Evolutionary conservation across 2,113 vertebrate genomes (phyloP).

Genomic region (Bambusicola thoracicus): DNA sequence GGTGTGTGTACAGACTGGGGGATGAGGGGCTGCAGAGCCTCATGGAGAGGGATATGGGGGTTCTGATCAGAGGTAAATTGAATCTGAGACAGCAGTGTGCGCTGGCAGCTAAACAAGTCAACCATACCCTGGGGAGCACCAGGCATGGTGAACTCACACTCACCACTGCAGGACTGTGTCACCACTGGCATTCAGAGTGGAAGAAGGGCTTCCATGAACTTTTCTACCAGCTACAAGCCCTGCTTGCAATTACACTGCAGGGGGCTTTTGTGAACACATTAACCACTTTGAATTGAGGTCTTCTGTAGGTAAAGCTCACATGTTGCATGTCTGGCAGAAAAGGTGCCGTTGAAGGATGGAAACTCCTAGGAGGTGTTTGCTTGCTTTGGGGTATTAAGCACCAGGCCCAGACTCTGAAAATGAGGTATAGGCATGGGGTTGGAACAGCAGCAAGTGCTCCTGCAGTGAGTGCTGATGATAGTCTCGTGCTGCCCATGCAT

Average conservation of each 20-base stretch:
- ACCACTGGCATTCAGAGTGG: background rate
- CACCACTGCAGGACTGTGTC: background rate
- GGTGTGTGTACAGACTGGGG: too few relatives aligned
- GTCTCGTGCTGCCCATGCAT: fast-evolving
- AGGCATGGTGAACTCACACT: background rate
- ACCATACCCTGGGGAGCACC: background rate
- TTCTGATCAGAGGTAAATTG: background rate
- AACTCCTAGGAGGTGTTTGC: background rate
- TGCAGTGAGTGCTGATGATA: too few relatives aligned
- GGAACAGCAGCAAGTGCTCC: background rate
- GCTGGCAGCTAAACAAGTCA: background rate
- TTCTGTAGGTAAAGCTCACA: background rate
- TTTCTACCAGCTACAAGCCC: background rate
- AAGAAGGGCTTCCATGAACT: background rate
- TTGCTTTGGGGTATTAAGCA: background rate
- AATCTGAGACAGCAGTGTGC: background rate
- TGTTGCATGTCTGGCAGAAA: background rate
- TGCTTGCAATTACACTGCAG: background rate
- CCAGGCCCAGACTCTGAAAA: background rate
- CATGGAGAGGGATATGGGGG: too few relatives aligned
- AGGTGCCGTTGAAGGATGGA: background rate
- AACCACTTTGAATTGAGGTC: background rate
- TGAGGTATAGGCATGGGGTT: background rate
- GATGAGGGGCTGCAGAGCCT: too few relatives aligned
- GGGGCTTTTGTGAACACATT: background rate